These are phyloP conservation scores for Palaemon carinicauda DNA, from an alignment of 1,140 invertebrate genomes.

Conservation along the genomic window DNA sequence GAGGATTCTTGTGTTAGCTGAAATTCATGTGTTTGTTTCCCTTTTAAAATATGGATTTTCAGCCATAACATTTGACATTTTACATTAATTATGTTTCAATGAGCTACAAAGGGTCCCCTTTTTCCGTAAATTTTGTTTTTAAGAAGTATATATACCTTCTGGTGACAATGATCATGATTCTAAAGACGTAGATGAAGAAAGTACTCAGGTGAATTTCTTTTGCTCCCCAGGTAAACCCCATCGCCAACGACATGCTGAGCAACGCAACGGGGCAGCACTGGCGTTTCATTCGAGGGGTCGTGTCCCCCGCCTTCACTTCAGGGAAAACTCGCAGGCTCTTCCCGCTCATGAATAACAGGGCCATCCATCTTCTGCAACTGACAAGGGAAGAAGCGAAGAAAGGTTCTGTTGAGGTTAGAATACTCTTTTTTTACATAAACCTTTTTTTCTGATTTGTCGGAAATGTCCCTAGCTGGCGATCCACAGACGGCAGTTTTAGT, in stretches of 20 bases:
- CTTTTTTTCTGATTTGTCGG: not conserved
- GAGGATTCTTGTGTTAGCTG: too few relatives aligned
- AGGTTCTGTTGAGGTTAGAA: too few relatives aligned
- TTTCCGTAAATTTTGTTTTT: too few relatives aligned
- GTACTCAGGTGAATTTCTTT: not conserved
- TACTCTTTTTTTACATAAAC: not conserved
- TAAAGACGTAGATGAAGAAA: not conserved
- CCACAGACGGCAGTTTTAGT: too few relatives aligned
- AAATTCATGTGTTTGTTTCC: too few relatives aligned
- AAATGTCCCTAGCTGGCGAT: too few relatives aligned
- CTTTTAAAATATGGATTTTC: too few relatives aligned
- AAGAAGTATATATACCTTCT: too few relatives aligned
- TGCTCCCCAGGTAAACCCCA: slow-evolving; percentile 46
- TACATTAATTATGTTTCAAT: too few relatives aligned
- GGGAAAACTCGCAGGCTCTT: slow-evolving; percentile 56
- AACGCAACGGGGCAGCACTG: slow-evolving; percentile 57
- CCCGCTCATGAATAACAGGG: slow-evolving; percentile 24
- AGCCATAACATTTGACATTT: too few relatives aligned
- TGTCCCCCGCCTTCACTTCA: slow-evolving; percentile 61
- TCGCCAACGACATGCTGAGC: slow-evolving; percentile 60
- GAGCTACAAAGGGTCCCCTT: too few relatives aligned
- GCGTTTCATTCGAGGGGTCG: slow-evolving; percentile 48
- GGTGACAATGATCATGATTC: too few relatives aligned
- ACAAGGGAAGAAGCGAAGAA: not conserved
- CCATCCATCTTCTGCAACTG: slow-evolving; percentile 5